Base-by-base conservation (phyloP, 1,140 invertebrate species). In the Anadara kagoshimensis region DNA sequence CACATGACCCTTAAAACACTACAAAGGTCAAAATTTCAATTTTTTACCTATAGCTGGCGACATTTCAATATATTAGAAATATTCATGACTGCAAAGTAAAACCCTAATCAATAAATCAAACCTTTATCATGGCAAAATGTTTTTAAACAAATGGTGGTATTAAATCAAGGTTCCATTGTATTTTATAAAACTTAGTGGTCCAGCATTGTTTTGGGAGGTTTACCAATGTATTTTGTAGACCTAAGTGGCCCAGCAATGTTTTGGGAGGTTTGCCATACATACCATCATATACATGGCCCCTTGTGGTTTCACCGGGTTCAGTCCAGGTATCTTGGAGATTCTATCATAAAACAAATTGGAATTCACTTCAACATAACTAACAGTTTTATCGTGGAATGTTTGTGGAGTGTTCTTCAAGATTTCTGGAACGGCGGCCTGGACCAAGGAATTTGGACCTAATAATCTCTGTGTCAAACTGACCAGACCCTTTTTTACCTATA, bases 251-350 rank as follows among this genome's bases (percentile, higher is more conserved):
- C 11, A 54, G 18, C 51, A 16, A 2, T 16, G 10, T 0, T 36
- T 36, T 36, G 7, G 7, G 29, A 36, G 7, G 29, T 36, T 36
- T 36, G 7, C 45, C 11, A 24, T 51, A 83, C 93, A 93, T 87
- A 98, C 94, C 97, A 99, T 98, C 95, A 99, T 98, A 87, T 99
- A 99, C 97, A 99, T 99, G 1, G 97, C 97, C 47, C 98, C 98
- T 79, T 94, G 92, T 16, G 98, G 97, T 93, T 97, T 97, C 44
- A 97, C 93, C 0, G 98, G 97, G 47, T 92, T 93, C n/a, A 99
- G 85, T 22, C 98, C 98, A 44, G 93, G 93, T 36, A 96, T 93
- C 51, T 91, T 88, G 14, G 90, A 91, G 22, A 99, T 85, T 54
- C 91, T 90, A 49, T 93, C 91, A 85, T 93, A 97, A 1, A 94